Conservation (phyloP, 2,113 vertebrate genomes). For the Azemiops feae region DNA sequence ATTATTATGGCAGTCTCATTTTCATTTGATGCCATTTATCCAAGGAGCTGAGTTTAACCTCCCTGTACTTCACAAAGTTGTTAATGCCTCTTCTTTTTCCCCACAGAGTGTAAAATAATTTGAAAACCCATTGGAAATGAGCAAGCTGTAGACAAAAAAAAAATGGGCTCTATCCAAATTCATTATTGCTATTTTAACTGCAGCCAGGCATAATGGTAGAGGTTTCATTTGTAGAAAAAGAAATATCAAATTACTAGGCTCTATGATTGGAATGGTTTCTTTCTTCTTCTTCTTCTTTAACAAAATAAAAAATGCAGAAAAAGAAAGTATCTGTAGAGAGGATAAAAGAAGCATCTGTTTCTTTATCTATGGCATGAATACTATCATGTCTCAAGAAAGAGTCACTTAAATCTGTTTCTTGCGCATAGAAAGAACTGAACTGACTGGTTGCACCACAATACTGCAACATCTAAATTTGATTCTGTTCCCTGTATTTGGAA, state of each 20-base stretch:
- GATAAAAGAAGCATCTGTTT: background rate
- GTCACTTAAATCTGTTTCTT: background rate
- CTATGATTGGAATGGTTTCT: background rate
- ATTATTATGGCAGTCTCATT: constrained; percentile 52
- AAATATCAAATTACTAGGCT: background rate
- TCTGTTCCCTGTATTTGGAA: background rate
- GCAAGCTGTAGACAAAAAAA: constrained; percentile 34
- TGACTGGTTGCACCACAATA: background rate
- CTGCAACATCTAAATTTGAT: background rate
- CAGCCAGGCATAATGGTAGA: constrained; percentile 29
- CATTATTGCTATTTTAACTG: constrained; percentile 40
- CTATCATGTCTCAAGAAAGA: background rate
- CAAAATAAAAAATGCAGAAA: background rate
- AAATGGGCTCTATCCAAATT: constrained; percentile 26
- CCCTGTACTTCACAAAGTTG: constrained; percentile 36
- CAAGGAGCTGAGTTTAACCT: constrained; percentile 55
- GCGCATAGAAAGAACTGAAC: background rate
- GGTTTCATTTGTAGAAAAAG: background rate
- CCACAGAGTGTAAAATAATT: constrained; percentile 43
- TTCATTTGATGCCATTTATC: constrained; percentile 36
- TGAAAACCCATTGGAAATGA: constrained; percentile 20
- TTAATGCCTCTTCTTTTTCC: constrained; percentile 42
- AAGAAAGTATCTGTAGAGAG: background rate
- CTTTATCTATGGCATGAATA: background rate
- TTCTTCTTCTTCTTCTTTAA: background rate